Conservation (phyloP, 2,888 invertebrate genomes). For the Druceiella hillmani region DNA sequence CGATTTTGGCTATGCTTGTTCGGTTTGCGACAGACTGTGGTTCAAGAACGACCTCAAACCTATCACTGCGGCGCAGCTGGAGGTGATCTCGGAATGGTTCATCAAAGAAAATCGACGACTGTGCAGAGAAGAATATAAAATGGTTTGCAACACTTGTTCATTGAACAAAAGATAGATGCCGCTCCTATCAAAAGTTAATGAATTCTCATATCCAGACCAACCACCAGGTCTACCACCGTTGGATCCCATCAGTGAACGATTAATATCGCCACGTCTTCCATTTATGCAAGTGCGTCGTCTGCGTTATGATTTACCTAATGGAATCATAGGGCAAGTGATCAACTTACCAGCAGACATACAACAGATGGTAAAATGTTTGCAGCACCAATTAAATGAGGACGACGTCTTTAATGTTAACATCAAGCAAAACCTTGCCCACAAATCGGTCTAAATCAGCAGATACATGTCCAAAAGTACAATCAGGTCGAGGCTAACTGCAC, state of each 20-base stretch:
- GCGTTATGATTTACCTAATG: slow-evolving; percentile 29
- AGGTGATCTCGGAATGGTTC: slow-evolving; percentile 28
- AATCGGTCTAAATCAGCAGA: slow-evolving; percentile 27
- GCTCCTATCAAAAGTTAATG: slow-evolving; percentile 27
- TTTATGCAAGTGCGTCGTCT: slow-evolving; percentile 32
- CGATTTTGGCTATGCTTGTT: slow-evolving; percentile 30
- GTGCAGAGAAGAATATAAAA: slow-evolving; percentile 23
- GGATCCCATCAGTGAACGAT: slow-evolving; percentile 30
- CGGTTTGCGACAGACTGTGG: slow-evolving; percentile 32
- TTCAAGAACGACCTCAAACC: slow-evolving; percentile 30
- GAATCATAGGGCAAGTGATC: slow-evolving; percentile 33
- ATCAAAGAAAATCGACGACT: slow-evolving; percentile 24
- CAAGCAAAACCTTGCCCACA: slow-evolving; percentile 28
- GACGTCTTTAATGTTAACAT: slow-evolving; percentile 30
- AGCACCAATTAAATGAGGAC: slow-evolving; percentile 30
- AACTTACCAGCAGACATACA: slow-evolving; percentile 32
- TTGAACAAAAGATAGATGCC: slow-evolving; percentile 27
- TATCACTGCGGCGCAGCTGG: slow-evolving; percentile 29
- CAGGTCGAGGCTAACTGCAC: slow-evolving; percentile 26
- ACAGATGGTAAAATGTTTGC: slow-evolving; percentile 30
- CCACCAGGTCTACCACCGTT: slow-evolving; percentile 28
- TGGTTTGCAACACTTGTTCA: slow-evolving; percentile 28
- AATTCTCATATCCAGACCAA: slow-evolving; percentile 30
- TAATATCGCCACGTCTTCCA: slow-evolving; percentile 30
- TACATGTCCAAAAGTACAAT: slow-evolving; percentile 28